phyloP scores from a whole-genome alignment of 2,113 vertebrate species.

The Ploceus nigricollis region DNA sequence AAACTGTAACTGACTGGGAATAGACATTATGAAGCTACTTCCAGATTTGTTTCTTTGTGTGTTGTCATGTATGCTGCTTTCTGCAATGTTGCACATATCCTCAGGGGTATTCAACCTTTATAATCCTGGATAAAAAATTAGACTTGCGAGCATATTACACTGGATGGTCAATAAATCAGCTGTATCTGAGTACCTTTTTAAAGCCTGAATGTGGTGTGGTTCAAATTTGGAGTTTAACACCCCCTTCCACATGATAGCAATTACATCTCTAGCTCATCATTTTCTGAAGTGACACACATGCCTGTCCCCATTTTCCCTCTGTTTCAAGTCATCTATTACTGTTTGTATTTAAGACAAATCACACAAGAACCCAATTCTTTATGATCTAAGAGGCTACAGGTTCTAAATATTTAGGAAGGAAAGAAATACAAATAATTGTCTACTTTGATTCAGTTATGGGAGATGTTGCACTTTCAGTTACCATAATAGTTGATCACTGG shows the following conservation, averaged over 20 bases:
- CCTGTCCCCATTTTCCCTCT: neutral
- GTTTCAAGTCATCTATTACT: neutral
- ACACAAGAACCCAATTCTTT: neutral
- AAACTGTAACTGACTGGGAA: neutral
- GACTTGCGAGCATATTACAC: neutral
- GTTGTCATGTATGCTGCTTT: neutral
- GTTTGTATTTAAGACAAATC: neutral
- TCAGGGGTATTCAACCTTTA: neutral
- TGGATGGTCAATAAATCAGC: neutral
- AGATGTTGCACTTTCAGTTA: neutral
- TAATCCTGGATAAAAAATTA: neutral
- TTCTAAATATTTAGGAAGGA: neutral
- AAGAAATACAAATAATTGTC: neutral
- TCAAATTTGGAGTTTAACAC: neutral
- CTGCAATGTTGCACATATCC: neutral
- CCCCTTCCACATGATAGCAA: neutral
- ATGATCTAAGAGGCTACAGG: neutral
- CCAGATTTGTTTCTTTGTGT: neutral
- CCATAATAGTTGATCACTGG: neutral
- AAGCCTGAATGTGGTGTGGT: neutral
- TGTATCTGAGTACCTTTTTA: neutral
- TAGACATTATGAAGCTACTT: neutral
- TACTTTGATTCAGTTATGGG: neutral
- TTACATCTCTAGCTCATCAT: neutral
- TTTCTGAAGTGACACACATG: neutral